A percentile compares a stretch with the other conserved stretches of the same genome.
Conservation (phyloP, 1,140 invertebrate species). For the Diploscapter pachys region DNA sequence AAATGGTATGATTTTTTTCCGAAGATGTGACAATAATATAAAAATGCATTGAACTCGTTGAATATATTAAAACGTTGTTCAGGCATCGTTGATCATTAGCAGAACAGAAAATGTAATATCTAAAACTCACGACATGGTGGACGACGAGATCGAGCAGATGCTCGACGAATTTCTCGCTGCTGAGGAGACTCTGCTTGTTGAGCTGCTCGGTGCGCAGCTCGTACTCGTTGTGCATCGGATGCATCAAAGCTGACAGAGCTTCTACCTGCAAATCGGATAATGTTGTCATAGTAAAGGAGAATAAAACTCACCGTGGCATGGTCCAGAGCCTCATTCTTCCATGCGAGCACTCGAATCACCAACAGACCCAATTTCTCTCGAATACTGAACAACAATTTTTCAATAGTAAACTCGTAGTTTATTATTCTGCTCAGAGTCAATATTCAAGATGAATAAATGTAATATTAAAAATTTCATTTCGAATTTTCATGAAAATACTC, state of each 20-base stretch:
- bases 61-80: neutral
- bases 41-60: neutral
- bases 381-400: conserved; percentile 63
- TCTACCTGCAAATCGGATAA: conserved; percentile 70
- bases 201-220: conserved; percentile 89
- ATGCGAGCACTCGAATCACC: conserved; percentile 82
- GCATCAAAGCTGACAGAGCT: conserved; percentile 94
- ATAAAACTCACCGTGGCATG: conserved; percentile 69
- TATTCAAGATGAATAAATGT: too few species aligned
- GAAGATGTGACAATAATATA: neutral
- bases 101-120: neutral
- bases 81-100: neutral
- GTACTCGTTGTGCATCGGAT: conserved; percentile 96
- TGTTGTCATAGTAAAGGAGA: neutral
- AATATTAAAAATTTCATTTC: too few species aligned
- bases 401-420: neutral
- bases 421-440: too few species aligned
- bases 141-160: conserved; percentile 90
- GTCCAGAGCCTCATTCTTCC: conserved; percentile 81
- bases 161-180: conserved; percentile 85
- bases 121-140: conserved; percentile 78
- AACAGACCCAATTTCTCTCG: conserved; percentile 87
- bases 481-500: too few species aligned
- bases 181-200: conserved; percentile 91
- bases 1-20: too few species aligned